phyloP scores from a whole-genome alignment of 2,888 invertebrate genomes.

The Nephrocerus scutellatus region DNA sequence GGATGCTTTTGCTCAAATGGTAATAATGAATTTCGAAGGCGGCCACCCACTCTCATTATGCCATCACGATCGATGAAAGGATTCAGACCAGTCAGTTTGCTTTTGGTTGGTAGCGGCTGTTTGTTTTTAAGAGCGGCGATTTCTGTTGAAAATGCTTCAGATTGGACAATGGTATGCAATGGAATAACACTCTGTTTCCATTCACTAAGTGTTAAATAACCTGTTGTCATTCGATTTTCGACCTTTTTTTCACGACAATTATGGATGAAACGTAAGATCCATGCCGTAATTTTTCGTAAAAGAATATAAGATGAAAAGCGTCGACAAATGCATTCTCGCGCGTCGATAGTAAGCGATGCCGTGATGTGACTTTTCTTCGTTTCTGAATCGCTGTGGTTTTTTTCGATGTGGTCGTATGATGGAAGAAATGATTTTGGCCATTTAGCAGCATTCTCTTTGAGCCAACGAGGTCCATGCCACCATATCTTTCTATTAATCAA shows the following conservation, averaged over 20 bases:
- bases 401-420: too few species aligned
- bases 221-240: not conserved
- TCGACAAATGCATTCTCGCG: too few species aligned
- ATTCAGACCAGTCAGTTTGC: slow-evolving; percentile 4
- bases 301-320: too few species aligned
- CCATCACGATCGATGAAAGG: slow-evolving; percentile 3
- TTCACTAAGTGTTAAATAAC: not conserved
- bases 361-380: too few species aligned
- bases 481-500: slow-evolving; percentile 3
- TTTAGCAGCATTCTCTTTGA: too few species aligned
- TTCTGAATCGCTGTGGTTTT: too few species aligned
- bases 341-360: too few species aligned
- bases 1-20: slow-evolving; percentile 10
- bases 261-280: too few species aligned
- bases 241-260: not conserved
- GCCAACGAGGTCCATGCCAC: slow-evolving; percentile 10
- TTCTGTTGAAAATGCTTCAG: slow-evolving; percentile 2
- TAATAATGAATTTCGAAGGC: slow-evolving; percentile 6
- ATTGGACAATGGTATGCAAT: slow-evolving; percentile 3
- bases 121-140: slow-evolving; percentile 1
- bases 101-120: slow-evolving; percentile 2
- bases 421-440: too few species aligned
- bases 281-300: too few species aligned
- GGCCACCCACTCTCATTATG: slow-evolving; percentile 10
- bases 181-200: not conserved